These are phyloP conservation scores for Dipodomys merriami DNA, from an alignment of 2,113 vertebrate species.

Conservation along the genomic window DNA sequence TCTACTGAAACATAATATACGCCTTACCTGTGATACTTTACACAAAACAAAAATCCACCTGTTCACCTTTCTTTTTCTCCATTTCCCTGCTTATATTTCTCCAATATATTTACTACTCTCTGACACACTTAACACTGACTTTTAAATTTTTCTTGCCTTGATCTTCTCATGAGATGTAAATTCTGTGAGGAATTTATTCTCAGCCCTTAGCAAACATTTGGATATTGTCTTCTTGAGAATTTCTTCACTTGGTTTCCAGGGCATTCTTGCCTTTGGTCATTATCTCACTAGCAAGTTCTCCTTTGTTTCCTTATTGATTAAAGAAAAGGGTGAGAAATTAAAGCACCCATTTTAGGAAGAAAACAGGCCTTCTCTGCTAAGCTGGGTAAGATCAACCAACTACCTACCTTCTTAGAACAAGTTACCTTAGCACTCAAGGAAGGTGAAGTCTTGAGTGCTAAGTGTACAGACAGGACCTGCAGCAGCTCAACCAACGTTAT, in stretches of 20 bases:
- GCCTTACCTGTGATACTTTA: background rate
- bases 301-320: constrained; percentile 13
- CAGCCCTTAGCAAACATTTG: background rate
- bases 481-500: background rate
- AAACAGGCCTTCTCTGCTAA: background rate
- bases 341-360: background rate
- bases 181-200: background rate
- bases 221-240: background rate
- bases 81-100: background rate
- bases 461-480: background rate
- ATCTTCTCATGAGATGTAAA: background rate
- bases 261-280: background rate
- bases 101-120: constrained; percentile 7
- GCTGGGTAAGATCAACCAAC: background rate
- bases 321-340: background rate
- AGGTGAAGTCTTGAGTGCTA: background rate
- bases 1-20: background rate
- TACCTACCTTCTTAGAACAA: background rate
- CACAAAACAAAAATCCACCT: background rate
- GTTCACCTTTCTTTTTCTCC: background rate
- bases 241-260: constrained; percentile 4
- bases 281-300: background rate
- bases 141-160: background rate
- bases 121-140: constrained; percentile 20
- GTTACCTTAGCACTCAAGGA: background rate